phyloP scores from a whole-genome alignment of 64 coral and sea anemone genomes.

The Montipora capricornis region DNA sequence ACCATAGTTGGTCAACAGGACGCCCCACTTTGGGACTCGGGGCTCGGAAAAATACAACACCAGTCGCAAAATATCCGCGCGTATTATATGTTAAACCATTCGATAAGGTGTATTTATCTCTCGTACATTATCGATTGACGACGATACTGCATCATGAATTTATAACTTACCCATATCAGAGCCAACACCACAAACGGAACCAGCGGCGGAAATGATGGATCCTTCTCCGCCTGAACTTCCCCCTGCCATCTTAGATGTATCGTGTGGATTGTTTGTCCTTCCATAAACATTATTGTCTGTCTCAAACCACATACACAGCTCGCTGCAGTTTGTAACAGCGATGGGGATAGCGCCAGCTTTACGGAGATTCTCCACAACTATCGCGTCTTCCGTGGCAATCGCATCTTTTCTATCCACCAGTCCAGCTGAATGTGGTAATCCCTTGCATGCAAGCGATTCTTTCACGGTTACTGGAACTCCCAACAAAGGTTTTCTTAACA shows the following conservation, averaged over 20 bases:
- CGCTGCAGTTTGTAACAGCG: slow-evolving; percentile 95
- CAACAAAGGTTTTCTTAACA: slow-evolving; percentile 73
- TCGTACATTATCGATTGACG: too few relatives aligned
- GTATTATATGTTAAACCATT: too few relatives aligned
- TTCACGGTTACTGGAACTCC: slow-evolving; percentile 85
- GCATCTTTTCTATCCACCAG: slow-evolving; percentile 80
- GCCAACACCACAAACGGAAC: slow-evolving; percentile 87
- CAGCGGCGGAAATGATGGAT: slow-evolving; percentile 87
- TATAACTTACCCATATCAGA: slow-evolving; percentile 82
- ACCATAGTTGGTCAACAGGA: too few relatives aligned
- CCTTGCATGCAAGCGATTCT: slow-evolving; percentile 81
- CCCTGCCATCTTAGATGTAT: slow-evolving; percentile 81
- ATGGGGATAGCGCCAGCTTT: slow-evolving; percentile 75
- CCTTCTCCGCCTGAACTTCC: slow-evolving; percentile 92
- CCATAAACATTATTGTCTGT: slow-evolving; percentile 86
- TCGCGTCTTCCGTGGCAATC: slow-evolving; percentile 63
- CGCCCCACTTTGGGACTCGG: too few relatives aligned
- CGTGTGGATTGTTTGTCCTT: slow-evolving; percentile 82
- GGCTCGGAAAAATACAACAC: too few relatives aligned
- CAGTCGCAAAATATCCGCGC: too few relatives aligned
- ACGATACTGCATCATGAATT: too few relatives aligned
- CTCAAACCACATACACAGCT: slow-evolving; percentile 96
- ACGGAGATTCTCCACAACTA: slow-evolving; percentile 74
- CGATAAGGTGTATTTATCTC: too few relatives aligned
- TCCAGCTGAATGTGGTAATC: slow-evolving; percentile 75